These are phyloP conservation scores for Barnardius zonarius DNA, from an alignment of 2,113 vertebrate genomes.

Conservation along the genomic window DNA sequence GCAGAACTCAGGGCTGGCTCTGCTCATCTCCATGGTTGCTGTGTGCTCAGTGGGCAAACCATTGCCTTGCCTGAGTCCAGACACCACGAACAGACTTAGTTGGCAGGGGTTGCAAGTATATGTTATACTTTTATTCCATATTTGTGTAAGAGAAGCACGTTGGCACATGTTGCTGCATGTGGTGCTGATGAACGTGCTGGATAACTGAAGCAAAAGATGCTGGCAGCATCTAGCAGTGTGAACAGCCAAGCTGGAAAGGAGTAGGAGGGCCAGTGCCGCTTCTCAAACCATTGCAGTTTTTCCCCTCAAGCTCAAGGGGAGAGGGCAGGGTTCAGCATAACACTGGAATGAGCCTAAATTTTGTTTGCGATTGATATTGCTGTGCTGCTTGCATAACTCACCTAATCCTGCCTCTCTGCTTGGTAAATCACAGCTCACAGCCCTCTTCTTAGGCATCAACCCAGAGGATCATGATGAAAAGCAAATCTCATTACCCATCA, in stretches of 20 bases:
- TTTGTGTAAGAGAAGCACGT: neutral
- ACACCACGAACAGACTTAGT: neutral
- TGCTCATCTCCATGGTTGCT: neutral
- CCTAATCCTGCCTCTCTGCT: neutral
- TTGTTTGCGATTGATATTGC: neutral
- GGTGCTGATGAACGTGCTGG: neutral
- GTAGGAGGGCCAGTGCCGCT: neutral
- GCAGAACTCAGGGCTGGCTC: neutral
- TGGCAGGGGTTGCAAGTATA: neutral
- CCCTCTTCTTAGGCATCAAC: neutral
- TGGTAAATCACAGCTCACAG: neutral
- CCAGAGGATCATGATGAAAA: slow-evolving; percentile 2
- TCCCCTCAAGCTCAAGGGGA: neutral
- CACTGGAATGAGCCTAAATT: neutral
- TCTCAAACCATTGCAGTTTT: neutral
- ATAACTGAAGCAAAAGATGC: neutral
- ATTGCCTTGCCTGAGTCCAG: neutral
- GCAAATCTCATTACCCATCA: slow-evolving; percentile 21
- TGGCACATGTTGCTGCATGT: neutral
- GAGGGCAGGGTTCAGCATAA: neutral
- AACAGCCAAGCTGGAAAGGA: neutral
- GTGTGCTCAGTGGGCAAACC: neutral
- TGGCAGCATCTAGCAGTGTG: neutral
- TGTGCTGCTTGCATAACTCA: slow-evolving; percentile 8
- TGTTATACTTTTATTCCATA: neutral